phyloP scores from a whole-genome alignment of 1,140 invertebrate species.

The Hydropsyche tenuis region DNA sequence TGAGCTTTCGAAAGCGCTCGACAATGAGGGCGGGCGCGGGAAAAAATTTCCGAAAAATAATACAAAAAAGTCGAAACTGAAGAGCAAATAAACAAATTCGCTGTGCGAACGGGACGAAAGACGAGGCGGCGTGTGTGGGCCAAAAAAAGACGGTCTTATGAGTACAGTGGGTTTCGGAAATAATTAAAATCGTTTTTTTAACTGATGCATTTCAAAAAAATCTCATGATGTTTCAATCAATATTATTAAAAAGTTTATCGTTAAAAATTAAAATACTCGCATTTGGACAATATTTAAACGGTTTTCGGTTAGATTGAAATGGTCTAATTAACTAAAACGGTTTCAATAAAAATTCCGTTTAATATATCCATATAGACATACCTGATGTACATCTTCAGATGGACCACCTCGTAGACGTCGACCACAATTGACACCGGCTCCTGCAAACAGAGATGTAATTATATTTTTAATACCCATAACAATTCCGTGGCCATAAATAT shows the following conservation, averaged over 20 bases:
- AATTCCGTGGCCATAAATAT: background rate
- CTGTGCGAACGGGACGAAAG: slow-evolving; percentile 15
- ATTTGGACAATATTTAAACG: too few species aligned
- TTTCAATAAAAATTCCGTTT: background rate
- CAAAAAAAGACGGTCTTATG: slow-evolving; percentile 25
- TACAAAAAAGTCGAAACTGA: too few species aligned
- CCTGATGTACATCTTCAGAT: slow-evolving; percentile 20
- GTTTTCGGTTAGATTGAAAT: background rate
- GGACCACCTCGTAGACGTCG: slow-evolving; percentile 36
- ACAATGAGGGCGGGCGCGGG: background rate
- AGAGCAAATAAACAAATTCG: slow-evolving; percentile 24
- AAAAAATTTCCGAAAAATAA: too few species aligned
- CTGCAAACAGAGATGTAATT: background rate
- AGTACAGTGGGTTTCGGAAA: slow-evolving; percentile 18
- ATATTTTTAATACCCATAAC: background rate
- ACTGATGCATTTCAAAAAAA: background rate
- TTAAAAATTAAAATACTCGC: background rate
- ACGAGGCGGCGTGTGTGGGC: slow-evolving; percentile 18
- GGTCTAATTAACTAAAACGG: background rate
- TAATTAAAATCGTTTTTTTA: background rate
- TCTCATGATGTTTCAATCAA: background rate
- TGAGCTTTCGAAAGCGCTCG: slow-evolving; percentile 11
- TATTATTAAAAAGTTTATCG: background rate
- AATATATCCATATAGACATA: slow-evolving; percentile 2
- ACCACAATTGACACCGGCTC: slow-evolving; percentile 9